These are phyloP conservation scores for Blastomussa wellsi DNA, from an alignment of 92 coral and sea anemone species.

Conservation along the genomic window DNA sequence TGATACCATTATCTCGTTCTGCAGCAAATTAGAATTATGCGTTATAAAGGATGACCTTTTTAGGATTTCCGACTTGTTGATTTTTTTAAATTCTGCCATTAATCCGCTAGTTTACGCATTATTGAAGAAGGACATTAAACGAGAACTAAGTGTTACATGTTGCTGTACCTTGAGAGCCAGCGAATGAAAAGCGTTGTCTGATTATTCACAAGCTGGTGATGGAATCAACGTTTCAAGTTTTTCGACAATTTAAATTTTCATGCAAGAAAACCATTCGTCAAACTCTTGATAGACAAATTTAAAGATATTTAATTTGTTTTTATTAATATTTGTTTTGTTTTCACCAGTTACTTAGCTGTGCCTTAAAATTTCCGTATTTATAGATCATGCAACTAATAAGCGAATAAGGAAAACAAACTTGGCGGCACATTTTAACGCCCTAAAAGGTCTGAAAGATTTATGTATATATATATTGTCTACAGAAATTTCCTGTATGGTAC, in stretches of 20 bases:
- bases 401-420: not conserved
- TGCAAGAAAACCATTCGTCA: not conserved
- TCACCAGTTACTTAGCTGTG: too few relatives aligned
- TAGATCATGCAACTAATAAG: too few relatives aligned
- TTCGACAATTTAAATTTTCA: not conserved
- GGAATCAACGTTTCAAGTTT: not conserved
- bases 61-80: conserved; percentile 24
- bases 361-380: too few relatives aligned
- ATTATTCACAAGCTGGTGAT: not conserved
- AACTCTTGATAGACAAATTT: not conserved
- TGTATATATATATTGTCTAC: not conserved
- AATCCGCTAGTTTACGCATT: conserved; percentile 40
- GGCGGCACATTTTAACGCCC: not conserved
- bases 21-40: conserved; percentile 24
- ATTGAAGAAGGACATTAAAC: conserved; percentile 28
- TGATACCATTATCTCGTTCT: conserved; percentile 26
- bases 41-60: not conserved
- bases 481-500: not conserved
- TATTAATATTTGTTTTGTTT: not conserved
- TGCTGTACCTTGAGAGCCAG: not conserved
- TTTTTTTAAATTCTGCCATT: conserved; percentile 33
- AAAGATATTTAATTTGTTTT: not conserved
- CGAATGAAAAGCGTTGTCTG: not conserved
- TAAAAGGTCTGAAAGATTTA: too few relatives aligned
- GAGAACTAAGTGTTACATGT: not conserved